phyloP scores from a whole-genome alignment of 1,140 invertebrate species.

The Leptinotarsa texana region DNA sequence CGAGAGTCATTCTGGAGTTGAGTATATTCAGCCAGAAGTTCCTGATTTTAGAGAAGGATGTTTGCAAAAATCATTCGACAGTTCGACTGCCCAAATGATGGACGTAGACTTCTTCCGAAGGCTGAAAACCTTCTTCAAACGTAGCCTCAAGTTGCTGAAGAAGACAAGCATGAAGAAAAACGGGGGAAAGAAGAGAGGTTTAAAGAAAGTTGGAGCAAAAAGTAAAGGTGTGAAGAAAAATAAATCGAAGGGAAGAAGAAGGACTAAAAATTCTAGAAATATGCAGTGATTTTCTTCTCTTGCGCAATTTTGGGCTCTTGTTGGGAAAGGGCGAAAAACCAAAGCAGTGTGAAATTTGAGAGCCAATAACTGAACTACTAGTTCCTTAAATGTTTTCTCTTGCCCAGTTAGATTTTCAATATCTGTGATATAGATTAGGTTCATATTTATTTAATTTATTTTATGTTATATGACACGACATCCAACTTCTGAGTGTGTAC shows the following conservation, averaged over 20 bases:
- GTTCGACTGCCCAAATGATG: slow-evolving; percentile 22
- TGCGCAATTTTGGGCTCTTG: not conserved
- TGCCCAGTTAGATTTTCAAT: not conserved
- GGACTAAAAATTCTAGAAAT: too few species aligned
- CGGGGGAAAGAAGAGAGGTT: not conserved
- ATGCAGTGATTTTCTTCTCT: too few species aligned
- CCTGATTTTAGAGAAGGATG: slow-evolving; percentile 2
- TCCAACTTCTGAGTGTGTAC: not conserved
- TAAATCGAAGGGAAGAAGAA: too few species aligned
- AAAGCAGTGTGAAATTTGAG: not conserved
- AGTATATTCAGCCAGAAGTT: slow-evolving; percentile 8
- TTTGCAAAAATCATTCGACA: slow-evolving; percentile 26
- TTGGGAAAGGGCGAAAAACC: not conserved
- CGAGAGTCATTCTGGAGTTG: not conserved
- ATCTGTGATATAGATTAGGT: slow-evolving; percentile 1
- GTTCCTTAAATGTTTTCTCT: not conserved
- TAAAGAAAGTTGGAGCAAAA: not conserved
- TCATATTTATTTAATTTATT: not conserved
- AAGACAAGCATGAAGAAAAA: not conserved
- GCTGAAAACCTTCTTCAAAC: slow-evolving; percentile 32
- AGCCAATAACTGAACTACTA: not conserved
- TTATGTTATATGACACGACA: not conserved
- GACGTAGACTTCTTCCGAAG: slow-evolving; percentile 38
- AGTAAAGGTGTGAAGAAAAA: too few species aligned
- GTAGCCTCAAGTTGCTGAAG: slow-evolving; percentile 27